A percentile compares a stretch with the other conserved stretches of the same genome.
phyloP scores from a whole-genome alignment of 2,888 invertebrate species.

The Trypoxylon attenuatum region DNA sequence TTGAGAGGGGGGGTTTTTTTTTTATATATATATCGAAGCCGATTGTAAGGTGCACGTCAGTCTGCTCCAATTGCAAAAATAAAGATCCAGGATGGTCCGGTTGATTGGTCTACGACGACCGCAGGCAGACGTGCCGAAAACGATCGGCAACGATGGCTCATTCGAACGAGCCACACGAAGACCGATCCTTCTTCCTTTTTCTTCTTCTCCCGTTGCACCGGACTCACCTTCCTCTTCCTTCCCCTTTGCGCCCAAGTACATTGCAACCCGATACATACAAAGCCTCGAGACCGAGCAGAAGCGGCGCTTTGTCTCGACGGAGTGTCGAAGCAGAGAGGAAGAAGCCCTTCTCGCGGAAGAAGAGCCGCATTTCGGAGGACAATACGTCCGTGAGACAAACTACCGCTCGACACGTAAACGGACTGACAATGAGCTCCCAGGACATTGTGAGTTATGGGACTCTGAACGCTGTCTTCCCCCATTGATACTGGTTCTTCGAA shows the following conservation, averaged over 20 bases:
- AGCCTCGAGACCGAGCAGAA: neutral
- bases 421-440: too few relatives aligned
- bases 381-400: neutral
- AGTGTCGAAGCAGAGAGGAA: neutral
- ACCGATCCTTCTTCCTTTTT: neutral
- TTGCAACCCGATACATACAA: slow-evolving; percentile 2
- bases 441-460: too few relatives aligned
- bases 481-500: too few relatives aligned
- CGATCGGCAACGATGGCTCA: neutral
- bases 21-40: too few relatives aligned
- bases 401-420: neutral
- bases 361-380: neutral
- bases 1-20: neutral
- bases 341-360: neutral
- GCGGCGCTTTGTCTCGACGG: neutral
- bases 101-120: slow-evolving; percentile 19
- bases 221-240: neutral
- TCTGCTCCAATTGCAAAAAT: slow-evolving; percentile 13
- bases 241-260: neutral
- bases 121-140: slow-evolving; percentile 29
- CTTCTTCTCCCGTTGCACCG: neutral
- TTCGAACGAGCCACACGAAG: neutral
- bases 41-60: slow-evolving; percentile 1
- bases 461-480: too few relatives aligned
- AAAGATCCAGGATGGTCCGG: slow-evolving; percentile 2